phyloP scores from a whole-genome alignment of 2,888 invertebrate species.

The Lithosia quadra region DNA sequence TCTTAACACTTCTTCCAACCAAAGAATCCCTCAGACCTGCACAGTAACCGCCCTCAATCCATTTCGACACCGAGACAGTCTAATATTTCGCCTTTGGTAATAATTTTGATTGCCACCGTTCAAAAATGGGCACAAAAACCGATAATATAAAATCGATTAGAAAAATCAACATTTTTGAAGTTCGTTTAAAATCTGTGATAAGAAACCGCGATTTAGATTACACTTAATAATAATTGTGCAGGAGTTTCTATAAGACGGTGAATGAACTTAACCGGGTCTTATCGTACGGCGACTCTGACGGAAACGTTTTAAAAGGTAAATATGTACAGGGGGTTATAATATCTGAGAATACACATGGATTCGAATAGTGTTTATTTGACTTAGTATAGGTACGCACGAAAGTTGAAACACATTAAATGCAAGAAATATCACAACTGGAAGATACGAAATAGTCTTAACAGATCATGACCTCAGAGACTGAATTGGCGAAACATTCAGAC shows the following conservation, averaged over 20 bases:
- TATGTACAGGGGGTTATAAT: conserved; percentile 48
- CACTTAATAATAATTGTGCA: conserved; percentile 39
- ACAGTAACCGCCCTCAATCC: neutral
- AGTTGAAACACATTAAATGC: neutral
- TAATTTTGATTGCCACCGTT: neutral
- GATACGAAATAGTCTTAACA: conserved; percentile 26
- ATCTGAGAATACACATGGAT: conserved; percentile 34
- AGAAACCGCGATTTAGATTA: conserved; percentile 29
- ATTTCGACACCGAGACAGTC: neutral
- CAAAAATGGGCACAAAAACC: neutral
- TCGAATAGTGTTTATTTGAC: conserved; percentile 22
- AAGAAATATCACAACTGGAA: neutral
- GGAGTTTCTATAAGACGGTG: conserved; percentile 54
- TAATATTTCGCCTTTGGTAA: neutral
- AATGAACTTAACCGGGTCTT: conserved; percentile 69
- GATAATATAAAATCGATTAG: neutral
- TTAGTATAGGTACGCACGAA: neutral
- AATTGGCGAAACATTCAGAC: conserved; percentile 36
- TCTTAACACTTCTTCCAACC: too few species aligned
- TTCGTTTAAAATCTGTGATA: conserved; percentile 40
- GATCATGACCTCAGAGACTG: conserved; percentile 24
- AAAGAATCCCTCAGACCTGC: too few species aligned
- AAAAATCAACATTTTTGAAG: conserved; percentile 2
- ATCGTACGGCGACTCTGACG: conserved; percentile 67
- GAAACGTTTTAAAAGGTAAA: conserved; percentile 62